Conservation (phyloP, 2,888 invertebrate genomes). For the Lochmaea crataegi region DNA sequence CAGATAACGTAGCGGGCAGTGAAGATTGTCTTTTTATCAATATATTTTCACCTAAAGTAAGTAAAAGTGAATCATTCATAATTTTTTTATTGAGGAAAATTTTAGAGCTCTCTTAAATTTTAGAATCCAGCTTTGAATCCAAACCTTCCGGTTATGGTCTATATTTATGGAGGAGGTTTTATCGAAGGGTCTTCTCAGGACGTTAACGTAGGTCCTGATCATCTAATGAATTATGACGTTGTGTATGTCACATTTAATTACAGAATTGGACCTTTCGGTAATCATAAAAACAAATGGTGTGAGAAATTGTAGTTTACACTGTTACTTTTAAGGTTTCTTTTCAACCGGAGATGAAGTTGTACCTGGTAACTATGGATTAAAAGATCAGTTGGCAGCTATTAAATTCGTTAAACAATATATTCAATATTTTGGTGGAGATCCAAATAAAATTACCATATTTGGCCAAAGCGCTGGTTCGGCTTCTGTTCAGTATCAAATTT, state of each 20-base stretch:
- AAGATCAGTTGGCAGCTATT: constrained; percentile 56
- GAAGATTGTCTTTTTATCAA: constrained; percentile 54
- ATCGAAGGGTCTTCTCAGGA: constrained; percentile 57
- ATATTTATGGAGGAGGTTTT: constrained; percentile 64
- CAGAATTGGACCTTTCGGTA: constrained; percentile 75
- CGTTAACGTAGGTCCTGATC: constrained; percentile 52
- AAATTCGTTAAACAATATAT: constrained; percentile 56
- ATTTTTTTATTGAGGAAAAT: neutral
- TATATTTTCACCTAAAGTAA: constrained; percentile 51
- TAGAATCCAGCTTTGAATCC: constrained; percentile 44
- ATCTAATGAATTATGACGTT: constrained; percentile 72
- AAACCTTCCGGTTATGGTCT: constrained; percentile 61
- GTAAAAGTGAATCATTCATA: neutral
- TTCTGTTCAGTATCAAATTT: constrained; percentile 53
- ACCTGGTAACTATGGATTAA: constrained; percentile 58
- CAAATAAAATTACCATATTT: constrained; percentile 55
- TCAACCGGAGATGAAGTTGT: constrained; percentile 55
- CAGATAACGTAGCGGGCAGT: constrained; percentile 41
- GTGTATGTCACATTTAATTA: constrained; percentile 78
- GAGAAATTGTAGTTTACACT: neutral
- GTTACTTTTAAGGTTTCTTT: constrained; percentile 50
- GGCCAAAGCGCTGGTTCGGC: constrained; percentile 58
- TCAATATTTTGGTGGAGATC: constrained; percentile 56
- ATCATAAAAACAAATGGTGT: neutral
- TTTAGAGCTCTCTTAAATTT: neutral